Conservation (phyloP, 2,888 invertebrate species). For the Mongoloraphidia duomilia region DNA sequence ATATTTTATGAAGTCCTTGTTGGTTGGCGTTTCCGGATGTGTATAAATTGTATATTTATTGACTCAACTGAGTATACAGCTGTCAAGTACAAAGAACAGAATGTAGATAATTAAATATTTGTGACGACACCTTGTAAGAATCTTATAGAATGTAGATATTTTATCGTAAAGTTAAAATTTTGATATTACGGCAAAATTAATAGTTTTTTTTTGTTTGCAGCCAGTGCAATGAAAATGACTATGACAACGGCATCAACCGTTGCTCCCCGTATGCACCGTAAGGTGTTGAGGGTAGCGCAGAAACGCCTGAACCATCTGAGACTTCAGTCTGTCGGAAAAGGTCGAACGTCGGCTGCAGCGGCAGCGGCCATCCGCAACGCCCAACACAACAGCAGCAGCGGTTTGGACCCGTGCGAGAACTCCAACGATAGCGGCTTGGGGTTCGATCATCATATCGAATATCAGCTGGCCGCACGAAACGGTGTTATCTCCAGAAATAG, state of each 20-base stretch:
- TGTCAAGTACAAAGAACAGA: too few relatives aligned
- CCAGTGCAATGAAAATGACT: conserved; percentile 49
- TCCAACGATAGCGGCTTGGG: conserved; percentile 84
- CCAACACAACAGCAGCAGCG: conserved; percentile 32
- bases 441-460: conserved; percentile 57
- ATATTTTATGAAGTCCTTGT: too few relatives aligned
- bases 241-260: conserved; percentile 53
- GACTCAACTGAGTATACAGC: too few relatives aligned
- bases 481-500: conserved; percentile 16
- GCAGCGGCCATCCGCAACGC: conserved; percentile 29
- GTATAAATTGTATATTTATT: too few relatives aligned
- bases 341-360: conserved; percentile 30
- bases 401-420: conserved; percentile 58
- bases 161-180: too few relatives aligned
- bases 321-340: conserved; percentile 24
- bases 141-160: too few relatives aligned
- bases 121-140: too few relatives aligned
- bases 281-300: conserved; percentile 52
- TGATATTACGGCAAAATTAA: too few relatives aligned
- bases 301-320: conserved; percentile 29
- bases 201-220: conserved; percentile 15
- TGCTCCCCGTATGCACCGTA: conserved; percentile 50
- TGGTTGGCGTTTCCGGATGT: too few relatives aligned
- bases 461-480: conserved; percentile 26
- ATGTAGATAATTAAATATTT: too few relatives aligned